Base-by-base conservation (phyloP, 2,113 vertebrate genomes). In the Chaetura pelagica region DNA sequence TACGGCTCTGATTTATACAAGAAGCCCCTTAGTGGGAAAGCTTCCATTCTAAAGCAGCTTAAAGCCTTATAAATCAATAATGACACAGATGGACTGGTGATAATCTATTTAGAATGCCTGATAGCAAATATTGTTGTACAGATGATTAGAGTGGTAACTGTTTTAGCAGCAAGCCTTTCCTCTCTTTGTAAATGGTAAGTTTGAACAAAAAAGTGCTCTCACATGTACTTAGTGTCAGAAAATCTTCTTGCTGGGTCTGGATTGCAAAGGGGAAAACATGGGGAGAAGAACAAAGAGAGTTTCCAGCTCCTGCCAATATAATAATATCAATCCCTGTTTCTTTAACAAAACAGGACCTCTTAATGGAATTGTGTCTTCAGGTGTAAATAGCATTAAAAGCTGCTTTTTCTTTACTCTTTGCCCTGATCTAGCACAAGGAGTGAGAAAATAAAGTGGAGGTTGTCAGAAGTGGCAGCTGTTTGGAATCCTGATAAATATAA, bases 61-160 rank as follows among this genome's bases (percentile, higher is more conserved):
- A 99, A 99, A 99, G 99, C 99, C 99, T 99, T 99, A 99, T 99
- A 99, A 99, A 99, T 99, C 99, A 99, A 99, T 99, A 99, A 99
- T 99, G 99, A 99, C 99, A 99, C 99, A 99, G 99, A 99, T 99
- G 99, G 99, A 99, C 99, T 98, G 99, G 98, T 99, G 99, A 99
- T 99, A 99, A 99, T 99, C 99, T 99, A 99, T 99, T 99, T 99
- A 99, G 99, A 99, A 99, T 99, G 99, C 99, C 99, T 99, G 99
- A 99, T 99, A 99, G 99, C 99, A 99, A 99, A 99, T 99, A 99
- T 99, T 99, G 99, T 99, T 98, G 99, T 99, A 99, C 98, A 99
- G 99, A 99, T 99, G 99, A 99, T 99, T 99, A 99, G 99, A 99
- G 98, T 98, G 98, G 98, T 98, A 98, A 98, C 98, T 99, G 98